Percentiles rank a stretch among this genome's conserved stretches.
phyloP scores from a whole-genome alignment of 23 tunicate genomes.

The Trididemnum nubilum region DNA sequence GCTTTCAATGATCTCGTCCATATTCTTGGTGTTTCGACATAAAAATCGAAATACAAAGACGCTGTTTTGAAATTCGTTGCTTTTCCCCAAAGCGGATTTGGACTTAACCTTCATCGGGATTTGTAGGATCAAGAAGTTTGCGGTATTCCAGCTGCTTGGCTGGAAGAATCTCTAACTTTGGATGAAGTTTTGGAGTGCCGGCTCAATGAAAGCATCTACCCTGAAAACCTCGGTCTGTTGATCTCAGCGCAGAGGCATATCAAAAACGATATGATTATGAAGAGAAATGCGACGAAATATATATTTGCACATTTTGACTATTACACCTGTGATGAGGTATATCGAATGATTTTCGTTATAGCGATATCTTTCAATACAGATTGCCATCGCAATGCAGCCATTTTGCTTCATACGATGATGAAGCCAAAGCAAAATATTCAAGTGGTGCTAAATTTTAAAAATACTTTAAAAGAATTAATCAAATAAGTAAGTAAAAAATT shows the following conservation, averaged over 20 bases:
- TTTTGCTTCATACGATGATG: too few species aligned
- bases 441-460: too few species aligned
- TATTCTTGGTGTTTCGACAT: slow-evolving; percentile 52
- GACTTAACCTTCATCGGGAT: slow-evolving; percentile 43
- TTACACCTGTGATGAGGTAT: slow-evolving; percentile 24
- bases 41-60: slow-evolving; percentile 47
- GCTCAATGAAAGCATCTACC: neutral
- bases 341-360: slow-evolving; percentile 21
- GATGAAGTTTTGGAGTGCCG: slow-evolving; percentile 30
- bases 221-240: slow-evolving; percentile 27
- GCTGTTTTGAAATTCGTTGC: slow-evolving; percentile 50
- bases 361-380: too few species aligned
- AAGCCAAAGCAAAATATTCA: too few species aligned
- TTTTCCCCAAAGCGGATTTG: slow-evolving; percentile 45
- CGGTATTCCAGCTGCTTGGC: slow-evolving; percentile 16
- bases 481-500: too few species aligned
- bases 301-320: slow-evolving; percentile 52
- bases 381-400: too few species aligned
- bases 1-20: too few species aligned
- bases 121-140: slow-evolving; percentile 25
- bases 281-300: slow-evolving; percentile 21
- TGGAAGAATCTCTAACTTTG: slow-evolving; percentile 15
- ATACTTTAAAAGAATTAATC: too few species aligned
- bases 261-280: slow-evolving; percentile 19
- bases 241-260: slow-evolving; percentile 37